A percentile compares a stretch with the other conserved stretches of the same genome.
phyloP scores from a whole-genome alignment of 2,888 invertebrate genomes.

The Stenodema calcarata region DNA sequence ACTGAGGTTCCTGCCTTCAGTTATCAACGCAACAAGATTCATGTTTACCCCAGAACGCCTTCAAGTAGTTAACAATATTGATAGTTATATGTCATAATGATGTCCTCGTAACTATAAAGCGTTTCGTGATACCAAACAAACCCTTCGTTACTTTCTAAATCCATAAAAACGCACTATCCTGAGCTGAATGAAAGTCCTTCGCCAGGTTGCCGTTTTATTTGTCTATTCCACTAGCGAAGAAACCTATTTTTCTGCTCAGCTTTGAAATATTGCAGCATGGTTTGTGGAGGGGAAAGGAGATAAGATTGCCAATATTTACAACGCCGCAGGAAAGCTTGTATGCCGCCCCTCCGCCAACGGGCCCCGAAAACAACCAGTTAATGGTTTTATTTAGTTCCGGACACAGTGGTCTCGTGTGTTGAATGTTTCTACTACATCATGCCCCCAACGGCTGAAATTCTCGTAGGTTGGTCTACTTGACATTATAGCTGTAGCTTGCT shows the following conservation, averaged over 20 bases:
- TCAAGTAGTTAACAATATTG: too few relatives aligned
- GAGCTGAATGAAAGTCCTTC: too few relatives aligned
- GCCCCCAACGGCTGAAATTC: background rate
- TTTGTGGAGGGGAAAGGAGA: background rate
- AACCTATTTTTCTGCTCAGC: background rate
- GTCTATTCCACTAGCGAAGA: background rate
- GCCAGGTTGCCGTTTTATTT: too few relatives aligned
- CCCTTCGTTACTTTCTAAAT: too few relatives aligned
- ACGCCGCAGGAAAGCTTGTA: background rate
- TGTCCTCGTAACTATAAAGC: too few relatives aligned
- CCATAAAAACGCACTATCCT: too few relatives aligned
- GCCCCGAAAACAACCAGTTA: background rate
- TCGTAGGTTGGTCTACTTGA: background rate
- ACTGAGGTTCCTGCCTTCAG: too few relatives aligned
- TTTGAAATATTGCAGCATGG: background rate
- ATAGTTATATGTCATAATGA: too few relatives aligned
- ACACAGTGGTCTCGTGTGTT: background rate
- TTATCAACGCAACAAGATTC: too few relatives aligned
- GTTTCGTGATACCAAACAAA: too few relatives aligned
- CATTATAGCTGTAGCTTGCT: background rate
- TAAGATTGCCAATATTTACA: conserved; percentile 20
- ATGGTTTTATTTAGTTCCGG: background rate
- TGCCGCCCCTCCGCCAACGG: background rate
- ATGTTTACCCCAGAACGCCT: too few relatives aligned
- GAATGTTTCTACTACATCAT: background rate